These are phyloP conservation scores for Nomia melanderi DNA, from an alignment of 1,140 invertebrate genomes.

Conservation along the genomic window DNA sequence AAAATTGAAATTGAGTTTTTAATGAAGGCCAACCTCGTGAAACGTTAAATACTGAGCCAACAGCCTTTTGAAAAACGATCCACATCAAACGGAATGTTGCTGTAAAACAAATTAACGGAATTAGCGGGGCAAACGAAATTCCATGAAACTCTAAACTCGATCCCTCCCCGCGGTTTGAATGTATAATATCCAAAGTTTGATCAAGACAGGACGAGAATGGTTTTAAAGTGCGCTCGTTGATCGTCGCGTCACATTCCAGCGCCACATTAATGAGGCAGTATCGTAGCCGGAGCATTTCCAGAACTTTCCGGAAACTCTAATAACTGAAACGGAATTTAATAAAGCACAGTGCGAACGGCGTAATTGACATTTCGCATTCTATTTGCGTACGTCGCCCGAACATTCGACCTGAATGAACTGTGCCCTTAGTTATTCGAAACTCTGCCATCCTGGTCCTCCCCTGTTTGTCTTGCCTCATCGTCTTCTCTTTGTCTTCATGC, in stretches of 20 bases:
- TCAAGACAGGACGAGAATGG: conserved; percentile 26
- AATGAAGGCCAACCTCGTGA: no score
- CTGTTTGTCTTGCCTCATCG: background rate
- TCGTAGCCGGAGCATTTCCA: conserved; percentile 32
- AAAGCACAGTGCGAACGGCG: conserved; percentile 28
- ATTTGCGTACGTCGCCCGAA: conserved; percentile 29
- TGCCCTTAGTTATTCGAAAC: conserved; percentile 8
- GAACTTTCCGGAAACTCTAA: conserved; percentile 40
- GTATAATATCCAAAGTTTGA: conserved; percentile 34
- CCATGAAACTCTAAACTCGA: background rate
- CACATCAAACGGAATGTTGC: background rate
- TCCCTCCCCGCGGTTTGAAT: background rate
- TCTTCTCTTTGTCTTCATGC: background rate
- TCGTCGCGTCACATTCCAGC: conserved; percentile 17
- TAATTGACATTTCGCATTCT: conserved; percentile 52
- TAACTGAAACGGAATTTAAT: conserved; percentile 49
- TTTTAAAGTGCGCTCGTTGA: conserved; percentile 37
- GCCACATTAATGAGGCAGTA: conserved; percentile 35
- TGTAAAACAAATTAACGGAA: background rate
- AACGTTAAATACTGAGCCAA: no score
- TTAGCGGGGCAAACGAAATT: background rate
- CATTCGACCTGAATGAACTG: conserved; percentile 32
- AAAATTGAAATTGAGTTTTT: no score
- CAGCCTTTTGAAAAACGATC: background rate
- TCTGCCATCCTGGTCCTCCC: background rate